phyloP scores from a whole-genome alignment of 1,140 invertebrate species.

The Drosophila simulans region DNA sequence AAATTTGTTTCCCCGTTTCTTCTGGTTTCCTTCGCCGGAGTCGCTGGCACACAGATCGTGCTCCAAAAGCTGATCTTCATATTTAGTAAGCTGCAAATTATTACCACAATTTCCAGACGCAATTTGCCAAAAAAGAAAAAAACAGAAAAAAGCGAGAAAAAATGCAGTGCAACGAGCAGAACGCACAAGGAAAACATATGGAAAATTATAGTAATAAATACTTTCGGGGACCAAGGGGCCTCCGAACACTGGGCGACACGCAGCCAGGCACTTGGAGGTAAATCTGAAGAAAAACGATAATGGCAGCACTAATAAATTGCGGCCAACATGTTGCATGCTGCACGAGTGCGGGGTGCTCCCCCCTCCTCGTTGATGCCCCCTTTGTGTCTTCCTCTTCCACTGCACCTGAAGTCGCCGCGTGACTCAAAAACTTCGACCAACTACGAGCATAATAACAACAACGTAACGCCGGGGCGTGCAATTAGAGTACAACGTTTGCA shows the following conservation, averaged over 20 bases:
- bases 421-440: slow-evolving; percentile 53
- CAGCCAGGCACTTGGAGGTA: slow-evolving; percentile 49
- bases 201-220: slow-evolving; percentile 84
- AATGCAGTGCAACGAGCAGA: slow-evolving; percentile 57
- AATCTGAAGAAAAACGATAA: slow-evolving; percentile 83
- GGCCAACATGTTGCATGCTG: slow-evolving; percentile 81
- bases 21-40: not conserved
- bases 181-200: slow-evolving; percentile 81
- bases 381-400: slow-evolving; percentile 3
- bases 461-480: slow-evolving; percentile 59
- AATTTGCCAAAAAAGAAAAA: slow-evolving; percentile 72
- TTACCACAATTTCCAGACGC: slow-evolving; percentile 77
- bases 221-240: slow-evolving; percentile 32
- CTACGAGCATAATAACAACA: not conserved
- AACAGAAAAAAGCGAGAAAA: slow-evolving; percentile 11
- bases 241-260: slow-evolving; percentile 47
- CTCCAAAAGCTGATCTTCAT: slow-evolving; percentile 74
- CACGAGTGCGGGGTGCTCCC: slow-evolving; percentile 46
- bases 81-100: slow-evolving; percentile 82
- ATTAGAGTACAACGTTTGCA: slow-evolving; percentile 69
- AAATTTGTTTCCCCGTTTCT: slow-evolving; percentile 59
- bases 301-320: slow-evolving; percentile 83
- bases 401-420: slow-evolving; percentile 67
- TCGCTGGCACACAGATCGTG: slow-evolving; percentile 36
- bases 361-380: slow-evolving; percentile 6